Evolutionary conservation across 2,113 vertebrate genomes (phyloP), one percentile per base, ranked within the genome.

Genomic region (Hypanus sabinus): DNA sequence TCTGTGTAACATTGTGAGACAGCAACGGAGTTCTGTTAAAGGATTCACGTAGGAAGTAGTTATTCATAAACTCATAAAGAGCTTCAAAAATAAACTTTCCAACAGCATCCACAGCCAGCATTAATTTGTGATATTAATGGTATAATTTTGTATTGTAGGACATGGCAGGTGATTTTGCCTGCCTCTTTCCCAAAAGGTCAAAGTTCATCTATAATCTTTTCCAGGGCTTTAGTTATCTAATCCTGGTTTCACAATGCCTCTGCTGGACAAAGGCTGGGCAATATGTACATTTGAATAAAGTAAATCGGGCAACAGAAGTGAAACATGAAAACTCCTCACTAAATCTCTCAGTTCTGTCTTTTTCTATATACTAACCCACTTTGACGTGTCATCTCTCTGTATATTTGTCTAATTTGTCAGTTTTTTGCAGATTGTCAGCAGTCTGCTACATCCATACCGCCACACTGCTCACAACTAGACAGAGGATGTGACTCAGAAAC

Each of bases 401-500:
- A 98, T 97, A 98, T 98, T 96, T 99, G 97, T 98, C 98, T 99
- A 99, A 99, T 99, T 97, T 98, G 97, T 99, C 98, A 99, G 99
- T 99, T 97, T 99, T 98, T 99, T 96, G 96, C 98, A 99, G 99
- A 99, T 99, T 98, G 98, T 99, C 98, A 98, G 98, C 98, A 99
- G 98, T 97, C 98, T 99, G 97, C 98, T 99, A 98, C 98, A 98
- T 98, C 98, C 98, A 95, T 99, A 99, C 96, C 98, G 98, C 96
- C 98, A 98, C 97, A 97, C 97, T 97, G 97, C 98, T 97, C 98
- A 98, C 98, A 98, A 98, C 96, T 99, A 97, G 98, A 97, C 97
- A 96, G 96, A 96, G 97, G 97, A 96, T 97, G 96, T 97, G 96
- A 97, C 96, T 97, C 97, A 95, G 96, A 96, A 94, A 96, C 95